Conservation (phyloP, 2,888 invertebrate genomes). For the Cephus spinipes region DNA sequence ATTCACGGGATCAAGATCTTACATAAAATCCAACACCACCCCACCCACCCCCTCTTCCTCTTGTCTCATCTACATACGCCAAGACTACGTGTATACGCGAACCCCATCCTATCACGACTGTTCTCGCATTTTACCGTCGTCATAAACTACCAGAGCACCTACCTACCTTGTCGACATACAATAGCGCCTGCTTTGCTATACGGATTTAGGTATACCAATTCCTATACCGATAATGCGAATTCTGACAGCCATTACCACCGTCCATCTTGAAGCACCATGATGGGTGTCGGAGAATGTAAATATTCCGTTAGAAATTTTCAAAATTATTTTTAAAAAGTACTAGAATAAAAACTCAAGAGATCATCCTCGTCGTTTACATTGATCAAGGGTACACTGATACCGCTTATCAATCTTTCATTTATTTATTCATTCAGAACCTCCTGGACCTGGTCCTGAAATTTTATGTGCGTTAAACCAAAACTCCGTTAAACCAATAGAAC, state of each 20-base stretch:
- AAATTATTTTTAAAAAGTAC: background rate
- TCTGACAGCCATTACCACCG: background rate
- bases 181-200: slow-evolving; percentile 45
- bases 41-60: background rate
- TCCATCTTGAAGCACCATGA: background rate
- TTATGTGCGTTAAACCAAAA: background rate
- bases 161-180: slow-evolving; percentile 33
- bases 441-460: background rate
- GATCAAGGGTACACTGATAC: background rate
- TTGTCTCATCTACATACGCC: background rate
- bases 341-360: background rate
- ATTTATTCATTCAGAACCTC: background rate
- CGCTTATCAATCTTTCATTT: background rate
- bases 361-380: background rate
- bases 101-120: background rate
- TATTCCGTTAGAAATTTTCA: background rate
- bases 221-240: background rate
- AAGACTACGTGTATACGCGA: background rate
- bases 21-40: background rate
- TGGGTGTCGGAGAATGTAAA: background rate
- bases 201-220: slow-evolving; percentile 6
- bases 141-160: slow-evolving; percentile 35
- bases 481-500: background rate
- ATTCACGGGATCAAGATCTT: background rate
- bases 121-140: slow-evolving; percentile 31